phyloP scores from a whole-genome alignment of 2,797 vertebrate species.

The Thaleichthys pacificus region DNA sequence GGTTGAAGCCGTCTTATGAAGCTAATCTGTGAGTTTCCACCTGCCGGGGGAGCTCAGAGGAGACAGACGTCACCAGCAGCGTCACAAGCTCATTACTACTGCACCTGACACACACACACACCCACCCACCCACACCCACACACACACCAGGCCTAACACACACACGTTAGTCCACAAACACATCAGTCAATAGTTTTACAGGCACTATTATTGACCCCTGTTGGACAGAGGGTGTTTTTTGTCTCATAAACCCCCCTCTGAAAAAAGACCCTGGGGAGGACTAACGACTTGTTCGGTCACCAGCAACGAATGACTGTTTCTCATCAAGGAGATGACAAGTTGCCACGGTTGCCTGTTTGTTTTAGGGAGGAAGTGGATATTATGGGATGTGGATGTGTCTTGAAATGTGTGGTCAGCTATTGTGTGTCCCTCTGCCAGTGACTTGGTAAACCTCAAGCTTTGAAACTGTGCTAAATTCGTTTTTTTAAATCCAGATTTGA shows the following conservation, averaged over 20 bases:
- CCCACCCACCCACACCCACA: background rate
- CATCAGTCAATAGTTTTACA: background rate
- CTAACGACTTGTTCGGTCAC: background rate
- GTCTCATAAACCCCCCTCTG: background rate
- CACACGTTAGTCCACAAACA: background rate
- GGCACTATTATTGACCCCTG: background rate
- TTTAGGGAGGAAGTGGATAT: background rate
- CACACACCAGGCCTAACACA: background rate
- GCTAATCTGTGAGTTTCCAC: conserved; percentile 63
- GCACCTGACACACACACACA: conserved; percentile 11
- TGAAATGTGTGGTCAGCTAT: no score
- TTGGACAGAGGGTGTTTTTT: background rate
- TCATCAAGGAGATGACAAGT: background rate
- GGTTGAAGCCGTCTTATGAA: conserved; percentile 33
- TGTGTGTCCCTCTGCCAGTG: no score
- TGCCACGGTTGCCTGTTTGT: background rate
- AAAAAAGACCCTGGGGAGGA: background rate
- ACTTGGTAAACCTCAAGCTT: no score
- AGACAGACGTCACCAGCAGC: conserved; percentile 46
- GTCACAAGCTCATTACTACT: conserved; percentile 50
- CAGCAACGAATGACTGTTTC: background rate
- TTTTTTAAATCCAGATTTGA: no score
- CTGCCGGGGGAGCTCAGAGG: conserved; percentile 54
- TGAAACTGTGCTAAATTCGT: no score
- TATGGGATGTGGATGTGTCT: background rate